Percentiles rank a stretch among this genome's conserved stretches.
phyloP scores from a whole-genome alignment of 2,113 vertebrate species.

The Daphoenositta chrysoptera region DNA sequence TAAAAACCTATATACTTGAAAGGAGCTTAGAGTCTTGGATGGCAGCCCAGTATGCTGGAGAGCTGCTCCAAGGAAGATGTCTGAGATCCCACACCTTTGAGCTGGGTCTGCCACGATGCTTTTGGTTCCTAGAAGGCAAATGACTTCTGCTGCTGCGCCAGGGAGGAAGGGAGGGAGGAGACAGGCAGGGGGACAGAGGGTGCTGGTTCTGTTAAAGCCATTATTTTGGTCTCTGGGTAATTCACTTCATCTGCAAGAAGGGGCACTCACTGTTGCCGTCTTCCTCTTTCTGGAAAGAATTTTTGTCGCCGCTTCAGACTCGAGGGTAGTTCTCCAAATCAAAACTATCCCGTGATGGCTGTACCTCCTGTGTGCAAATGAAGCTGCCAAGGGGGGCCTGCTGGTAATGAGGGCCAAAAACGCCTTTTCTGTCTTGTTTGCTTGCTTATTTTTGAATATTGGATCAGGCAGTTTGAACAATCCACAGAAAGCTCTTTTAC shows the following conservation, averaged over 20 bases:
- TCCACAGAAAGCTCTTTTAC: not conserved
- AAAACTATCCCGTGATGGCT: not conserved
- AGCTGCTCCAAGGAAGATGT: conserved; percentile 31
- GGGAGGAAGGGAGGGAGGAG: not conserved
- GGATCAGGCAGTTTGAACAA: not conserved
- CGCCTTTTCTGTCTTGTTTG: not conserved
- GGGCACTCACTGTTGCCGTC: not conserved
- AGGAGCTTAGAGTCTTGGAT: not conserved
- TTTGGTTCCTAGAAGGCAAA: conserved; percentile 64
- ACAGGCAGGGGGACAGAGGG: not conserved
- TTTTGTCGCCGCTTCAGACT: not conserved
- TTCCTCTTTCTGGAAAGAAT: not conserved
- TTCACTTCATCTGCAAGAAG: not conserved
- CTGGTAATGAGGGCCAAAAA: not conserved
- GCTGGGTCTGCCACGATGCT: not conserved
- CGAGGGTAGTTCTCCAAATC: not conserved
- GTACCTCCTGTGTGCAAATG: not conserved
- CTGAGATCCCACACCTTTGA: conserved; percentile 4
- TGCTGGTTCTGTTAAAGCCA: not conserved
- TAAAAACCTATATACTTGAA: not conserved
- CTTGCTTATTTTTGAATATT: not conserved
- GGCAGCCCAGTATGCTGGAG: conserved; percentile 5
- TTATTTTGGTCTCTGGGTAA: not conserved
- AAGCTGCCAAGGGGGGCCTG: not conserved
- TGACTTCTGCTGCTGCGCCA: not conserved